Base-by-base conservation (phyloP, 2,113 vertebrate species). In the Pollimyrus isidori region DNA sequence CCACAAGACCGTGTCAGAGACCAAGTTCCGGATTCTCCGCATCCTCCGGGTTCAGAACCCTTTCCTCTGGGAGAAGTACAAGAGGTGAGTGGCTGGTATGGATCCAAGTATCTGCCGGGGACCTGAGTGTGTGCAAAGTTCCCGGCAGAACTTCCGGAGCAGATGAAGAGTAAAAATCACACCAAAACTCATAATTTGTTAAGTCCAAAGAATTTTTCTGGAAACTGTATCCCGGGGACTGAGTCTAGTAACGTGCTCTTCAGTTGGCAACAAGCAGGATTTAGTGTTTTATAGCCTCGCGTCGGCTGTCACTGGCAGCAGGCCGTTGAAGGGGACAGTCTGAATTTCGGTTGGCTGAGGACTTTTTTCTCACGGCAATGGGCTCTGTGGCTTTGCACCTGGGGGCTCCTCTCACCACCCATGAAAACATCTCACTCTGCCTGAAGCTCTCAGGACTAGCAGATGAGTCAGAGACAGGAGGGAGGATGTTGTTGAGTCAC, bases 61-160 rank as follows among this genome's bases (percentile, higher is more conserved):
- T 85, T 99, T 99, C 93, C 97, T 99, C 30, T 99, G 98, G 98
- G 98, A 99, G 94, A 99, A 99, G 90, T 99, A 99, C 83, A 99
- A 99, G 95, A 97, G 98, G 98, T 99, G 93, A 96, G 96, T 4
- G 13, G 35, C 13, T 76, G 3, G n/a, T 1, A 10, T 23, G 23
- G 58, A n/a, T 9, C 52, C 52, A 53, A 21, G 52, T 53, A 4
- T 53, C 52, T 7, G 21, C 58, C 30, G 1, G 69, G 69, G 69
- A 6, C 35, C 30, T 7, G 69, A 15, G 30, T 15, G 11, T 39
- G 1, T 15, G 15, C 69, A 17, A 3, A 17, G 30, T 80, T 42
- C 73, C 73, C 17, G 17, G 62, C 30, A 39, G 35, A 39, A 76
- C 3, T 39, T 80, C 69, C 39, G 69, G 35, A 17, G 13, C 35